A percentile compares a stretch with the other conserved stretches of the same genome.
These are phyloP conservation scores for Erpornis zantholeuca DNA, from an alignment of 2,113 vertebrate genomes.

Conservation along the genomic window DNA sequence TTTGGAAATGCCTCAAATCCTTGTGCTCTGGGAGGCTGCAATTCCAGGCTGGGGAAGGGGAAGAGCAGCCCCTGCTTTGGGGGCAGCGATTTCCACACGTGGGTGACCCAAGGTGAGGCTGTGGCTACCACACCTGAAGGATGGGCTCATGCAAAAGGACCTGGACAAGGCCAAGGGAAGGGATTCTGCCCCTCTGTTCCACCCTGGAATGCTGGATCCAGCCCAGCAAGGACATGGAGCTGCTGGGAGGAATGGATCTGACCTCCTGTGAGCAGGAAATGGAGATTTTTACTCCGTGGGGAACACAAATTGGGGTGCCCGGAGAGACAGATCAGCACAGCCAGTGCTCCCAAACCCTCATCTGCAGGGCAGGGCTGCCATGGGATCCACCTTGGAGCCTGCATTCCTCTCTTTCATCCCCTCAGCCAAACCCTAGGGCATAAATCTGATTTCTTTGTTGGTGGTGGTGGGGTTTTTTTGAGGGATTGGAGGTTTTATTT, in stretches of 20 bases:
- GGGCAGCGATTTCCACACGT: not conserved
- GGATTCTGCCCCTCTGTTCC: not conserved
- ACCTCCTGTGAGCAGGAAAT: not conserved
- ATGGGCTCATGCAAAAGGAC: not conserved
- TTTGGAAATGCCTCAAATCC: not conserved
- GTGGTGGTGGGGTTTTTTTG: not conserved
- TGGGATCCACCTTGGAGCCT: not conserved
- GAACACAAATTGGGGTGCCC: not conserved
- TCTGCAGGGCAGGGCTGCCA: not conserved
- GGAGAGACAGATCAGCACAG: fast-evolving
- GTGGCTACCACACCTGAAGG: not conserved
- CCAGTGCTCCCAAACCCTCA: too few relatives aligned
- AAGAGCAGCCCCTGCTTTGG: not conserved
- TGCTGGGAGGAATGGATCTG: not conserved
- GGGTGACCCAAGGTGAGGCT: not conserved
- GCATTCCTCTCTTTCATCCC: not conserved
- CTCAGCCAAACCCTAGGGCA: not conserved
- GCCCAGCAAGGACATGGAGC: not conserved
- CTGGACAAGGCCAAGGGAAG: not conserved
- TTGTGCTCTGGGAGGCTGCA: not conserved
- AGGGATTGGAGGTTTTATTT: not conserved
- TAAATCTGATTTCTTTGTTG: not conserved
- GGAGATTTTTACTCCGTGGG: not conserved
- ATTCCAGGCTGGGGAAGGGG: not conserved
- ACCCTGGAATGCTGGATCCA: not conserved